Base-by-base conservation (phyloP, 2,797 vertebrate genomes). In the Acanthis flammea region DNA sequence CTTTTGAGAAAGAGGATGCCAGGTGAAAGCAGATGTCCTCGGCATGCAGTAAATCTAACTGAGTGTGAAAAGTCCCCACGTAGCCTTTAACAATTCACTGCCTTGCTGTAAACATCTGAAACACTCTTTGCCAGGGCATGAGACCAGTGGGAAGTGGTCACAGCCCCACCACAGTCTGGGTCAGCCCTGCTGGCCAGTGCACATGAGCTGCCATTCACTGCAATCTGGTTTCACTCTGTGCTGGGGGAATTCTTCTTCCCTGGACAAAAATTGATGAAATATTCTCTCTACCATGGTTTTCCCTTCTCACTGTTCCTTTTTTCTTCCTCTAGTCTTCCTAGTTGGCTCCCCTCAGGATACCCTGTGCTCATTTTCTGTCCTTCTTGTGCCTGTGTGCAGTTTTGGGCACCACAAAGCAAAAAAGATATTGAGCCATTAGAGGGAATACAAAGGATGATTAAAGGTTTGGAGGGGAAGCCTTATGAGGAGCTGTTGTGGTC, bases 111-210 rank as follows among this genome's bases (percentile, higher is more conserved):
- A 93, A 50, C 17, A 10, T 72, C 71, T 76, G 19, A 88, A 80
- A 70, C 16, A 23, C 17, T 24, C 19, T 73, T 65, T 91, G 55
- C 47, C n/a, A 77, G 54, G 24, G 16, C 19, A 54, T 1, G 4
- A 76, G 53, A 82, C 35, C n/a, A 65, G 19, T 9, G 8, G 39
- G 27, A 51, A 33, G 15, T 35, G 41, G 33, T 41, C 68, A 27
- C 37, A 24, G 4, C 18, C 31, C 14, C 1, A 2, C 12, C 3
- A 1, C 42, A 72, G 37, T 44, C 13, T 53, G 24, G 48, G 24
- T 51, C 85, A 72, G 35, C 24, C 27, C 22, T 0, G 1, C 28
- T 39, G 31, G 37, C 14, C 44, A 51, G 27, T 0, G 0, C 0
- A 3, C 7, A 7, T 2, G 11, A 83, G 14, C 30, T 86, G 44